Base-by-base conservation (phyloP, 1,140 invertebrate genomes). In the Heterodera schachtii region DNA sequence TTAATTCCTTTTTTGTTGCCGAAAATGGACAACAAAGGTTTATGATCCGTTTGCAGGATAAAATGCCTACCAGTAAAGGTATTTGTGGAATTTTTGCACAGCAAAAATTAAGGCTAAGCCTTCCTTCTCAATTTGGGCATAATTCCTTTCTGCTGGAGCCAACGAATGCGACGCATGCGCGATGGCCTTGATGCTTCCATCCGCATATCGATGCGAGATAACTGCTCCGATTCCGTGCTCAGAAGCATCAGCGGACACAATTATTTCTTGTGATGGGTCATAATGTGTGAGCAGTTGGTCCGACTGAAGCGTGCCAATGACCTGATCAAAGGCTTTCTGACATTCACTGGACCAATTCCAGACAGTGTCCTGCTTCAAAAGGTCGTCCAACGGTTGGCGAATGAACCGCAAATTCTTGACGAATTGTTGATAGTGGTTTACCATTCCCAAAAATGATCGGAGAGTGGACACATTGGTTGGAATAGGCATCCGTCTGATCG, bases 241-340 rank as follows among this genome's bases (percentile, higher is more conserved):
- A 64, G 89, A 91, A n/a, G 91, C 91, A 88, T 93, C 92, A 41
- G 90, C 90, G 13, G 91, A 86, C 47, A 93, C 64, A 16, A 90
- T 82, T 6, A 92, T 75, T 46, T 87, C 6, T 81, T 73, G 85
- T 82, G 86, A 78, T 41, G 88, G 85, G 70, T 92, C 89, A 83
- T 90, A 92, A 79, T 90, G 87, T 2, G 86, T 86, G 21, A 91
- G 81, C 16, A 90, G 79, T 71, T 75, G 44, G n/a, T 82, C 64
- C n/a, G 84, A 83, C 41, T 83, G 19, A n/a, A 92, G 80, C 70
- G 74, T 67, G 9, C 80, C 8, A 82, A 90, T 90, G 3, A 90
- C 47, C 41, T 80, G 2, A 82, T 44, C 49, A 84, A 91, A 91
- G 9, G 86, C 83, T 3, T 64, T 43, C 57, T 86, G 49, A 19